Evolutionary conservation across 37 sponge, comb jelly and placozoan genomes (phyloP), one percentile per base, ranked within the genome.

Genomic region (Cladorhizidae sp.): DNA sequence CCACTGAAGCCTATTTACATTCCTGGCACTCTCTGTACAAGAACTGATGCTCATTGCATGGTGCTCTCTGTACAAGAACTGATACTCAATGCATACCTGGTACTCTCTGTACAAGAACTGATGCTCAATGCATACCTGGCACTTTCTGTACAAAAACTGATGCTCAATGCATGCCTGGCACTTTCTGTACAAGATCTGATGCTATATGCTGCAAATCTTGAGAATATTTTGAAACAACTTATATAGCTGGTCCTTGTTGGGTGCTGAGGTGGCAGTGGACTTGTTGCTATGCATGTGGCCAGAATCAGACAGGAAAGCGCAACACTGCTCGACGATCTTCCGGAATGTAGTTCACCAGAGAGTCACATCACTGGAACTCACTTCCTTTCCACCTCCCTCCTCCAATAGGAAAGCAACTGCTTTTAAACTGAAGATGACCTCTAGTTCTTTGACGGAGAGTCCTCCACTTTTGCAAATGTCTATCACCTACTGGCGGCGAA

Each of bases 161-260:
- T n/a, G n/a, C n/a, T n/a, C n/a, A n/a, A n/a, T n/a, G n/a, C n/a
- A n/a, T n/a, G n/a, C 88, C 83, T 86, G 87, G 41, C 76, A 87
- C 42, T 64, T 74, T 8, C 65, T 87, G 57, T 68, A 82, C 32
- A 90, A 73, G n/a, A n/a, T n/a, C n/a, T n/a, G n/a, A n/a, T n/a
- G n/a, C n/a, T n/a, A n/a, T n/a, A n/a, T n/a, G n/a, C n/a, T n/a
- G 40, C 41, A 28, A 25, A 90, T 45, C 42, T 74, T 67, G 63
- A 90, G 83, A 28, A 90, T 79, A 43, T 71, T 21, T 68, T 90
- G 91, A 51, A 90, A 90, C 23, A 88, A 35, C 56, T 68, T 80
- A 83, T 90, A 90, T 38, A 90, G 74, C 32, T 76, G 74, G 54
- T 86, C 73, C 3, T 32, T 28, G 18, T 65, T 67, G 29, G 76